Evolutionary conservation across 2,888 invertebrate species (phyloP), one percentile per base, ranked within the genome.

Genomic region (Drosophila meridionalis): DNA sequence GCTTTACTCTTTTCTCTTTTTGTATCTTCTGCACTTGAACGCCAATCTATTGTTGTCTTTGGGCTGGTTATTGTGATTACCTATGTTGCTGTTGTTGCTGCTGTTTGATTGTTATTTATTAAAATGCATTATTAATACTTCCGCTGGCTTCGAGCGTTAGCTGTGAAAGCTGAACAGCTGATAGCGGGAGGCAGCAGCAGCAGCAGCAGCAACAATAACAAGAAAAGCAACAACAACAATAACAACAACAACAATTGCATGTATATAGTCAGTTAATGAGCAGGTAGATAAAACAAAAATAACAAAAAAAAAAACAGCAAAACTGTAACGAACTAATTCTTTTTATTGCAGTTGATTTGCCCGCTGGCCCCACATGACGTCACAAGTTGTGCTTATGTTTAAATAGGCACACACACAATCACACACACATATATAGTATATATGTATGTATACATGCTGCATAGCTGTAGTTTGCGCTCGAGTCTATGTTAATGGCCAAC

Each of bases 121-220:
- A 78, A 74, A 82, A 76, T 85, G 76, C 74, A 84, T 84, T 85
- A 82, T 83, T 87, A 83, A 78, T 87, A 83, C 83, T 83, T 87
- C 85, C 87, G 77, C 69, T 59, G 53, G 55, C 69, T 73, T 59
- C 42, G 55, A 30, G 52, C 62, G 62, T 42, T 47, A 55, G 48
- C 64, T 68, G 71, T 66, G 70, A 71, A 74, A 74, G 70, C 79
- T 69, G 70, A 34, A 42, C 63, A 40, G 66, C 47, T 73, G 74
- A 74, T 78, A 73, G 78, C 74, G 64, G 69, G 66, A 50, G 77
- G 70, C 47, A 59, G 48, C 47, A 52, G 56, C 43, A 59, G 42
- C 34, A 30, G 34, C 62, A 61, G 32, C 52, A 43, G 2, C n/a
- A 43, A 6, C 8, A 20, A 14, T 4, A 26, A 11, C 6, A 20